Evolutionary conservation across 2,797 vertebrate species (phyloP).

Genomic region (Melanotaenia trifasciata): DNA sequence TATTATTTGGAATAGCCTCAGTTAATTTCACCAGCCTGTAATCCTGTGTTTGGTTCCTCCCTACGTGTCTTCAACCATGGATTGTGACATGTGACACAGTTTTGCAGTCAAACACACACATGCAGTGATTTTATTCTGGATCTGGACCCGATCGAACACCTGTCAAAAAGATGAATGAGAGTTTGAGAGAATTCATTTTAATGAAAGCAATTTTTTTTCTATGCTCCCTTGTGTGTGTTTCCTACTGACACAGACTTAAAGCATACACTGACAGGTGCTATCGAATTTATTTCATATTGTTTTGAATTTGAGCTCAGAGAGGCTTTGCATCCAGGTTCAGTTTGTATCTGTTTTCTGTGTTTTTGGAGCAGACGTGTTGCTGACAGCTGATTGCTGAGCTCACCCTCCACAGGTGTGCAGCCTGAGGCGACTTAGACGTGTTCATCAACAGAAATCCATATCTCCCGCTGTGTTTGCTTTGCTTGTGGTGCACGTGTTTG

Average conservation of each 20-base stretch:
- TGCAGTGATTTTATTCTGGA: slow-evolving; percentile 31
- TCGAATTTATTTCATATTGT: background rate
- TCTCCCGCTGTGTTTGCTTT: slow-evolving; percentile 39
- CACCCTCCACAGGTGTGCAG: slow-evolving; percentile 41
- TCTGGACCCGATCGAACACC: slow-evolving; percentile 16
- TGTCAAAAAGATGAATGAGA: slow-evolving; percentile 47
- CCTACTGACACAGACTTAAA: background rate
- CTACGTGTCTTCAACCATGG: too few species aligned
- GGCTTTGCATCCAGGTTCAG: slow-evolving; percentile 15
- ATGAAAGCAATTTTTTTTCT: background rate
- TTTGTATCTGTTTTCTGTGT: background rate
- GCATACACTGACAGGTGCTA: background rate
- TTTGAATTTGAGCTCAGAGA: background rate
- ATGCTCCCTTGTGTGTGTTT: background rate
- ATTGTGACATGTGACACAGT: background rate
- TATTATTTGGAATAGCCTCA: too few species aligned
- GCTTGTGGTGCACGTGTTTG: background rate
- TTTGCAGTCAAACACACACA: slow-evolving; percentile 15
- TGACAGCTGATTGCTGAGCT: slow-evolving; percentile 42
- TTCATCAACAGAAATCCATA: slow-evolving; percentile 60
- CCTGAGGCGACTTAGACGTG: slow-evolving; percentile 29
- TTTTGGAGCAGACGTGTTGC: slow-evolving; percentile 13
- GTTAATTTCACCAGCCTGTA: too few species aligned
- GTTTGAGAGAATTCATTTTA: slow-evolving; percentile 6
- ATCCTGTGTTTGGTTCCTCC: too few species aligned